phyloP scores from a whole-genome alignment of 2,888 invertebrate genomes.

The Diploptera punctata region DNA sequence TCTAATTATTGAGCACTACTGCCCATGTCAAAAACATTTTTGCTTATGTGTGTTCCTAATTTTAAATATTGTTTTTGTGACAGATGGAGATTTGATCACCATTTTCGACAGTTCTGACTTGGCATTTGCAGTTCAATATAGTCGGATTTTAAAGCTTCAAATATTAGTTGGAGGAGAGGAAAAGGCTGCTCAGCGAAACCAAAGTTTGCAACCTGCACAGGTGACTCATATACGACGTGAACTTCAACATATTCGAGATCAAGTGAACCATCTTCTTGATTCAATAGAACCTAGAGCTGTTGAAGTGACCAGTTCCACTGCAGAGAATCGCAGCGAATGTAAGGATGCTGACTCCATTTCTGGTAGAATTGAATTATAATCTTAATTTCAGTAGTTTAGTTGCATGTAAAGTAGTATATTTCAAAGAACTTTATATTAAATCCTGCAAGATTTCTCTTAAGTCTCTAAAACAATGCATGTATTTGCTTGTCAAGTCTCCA shows the following conservation, averaged over 20 bases:
- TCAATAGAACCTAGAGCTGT: constrained; percentile 55
- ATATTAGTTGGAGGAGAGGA: constrained; percentile 58
- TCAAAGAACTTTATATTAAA: too few species aligned
- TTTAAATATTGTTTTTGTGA: too few species aligned
- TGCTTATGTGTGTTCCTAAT: too few species aligned
- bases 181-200: constrained; percentile 40
- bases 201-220: constrained; percentile 51
- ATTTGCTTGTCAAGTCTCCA: too few species aligned
- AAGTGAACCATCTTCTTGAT: constrained; percentile 65
- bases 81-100: constrained; percentile 74
- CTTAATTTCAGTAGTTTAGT: too few species aligned
- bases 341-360: background rate
- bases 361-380: too few species aligned
- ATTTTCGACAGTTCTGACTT: constrained; percentile 74
- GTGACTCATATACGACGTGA: constrained; percentile 51
- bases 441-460: too few species aligned
- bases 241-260: constrained; percentile 62
- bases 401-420: too few species aligned
- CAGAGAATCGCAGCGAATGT: constrained; percentile 37
- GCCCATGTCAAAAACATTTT: too few species aligned
- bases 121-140: constrained; percentile 72
- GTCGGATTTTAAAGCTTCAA: constrained; percentile 68
- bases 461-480: too few species aligned
- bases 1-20: too few species aligned
- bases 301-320: constrained; percentile 41